Conservation (phyloP, 2,888 invertebrate species). For the Lepidonotus clava region DNA sequence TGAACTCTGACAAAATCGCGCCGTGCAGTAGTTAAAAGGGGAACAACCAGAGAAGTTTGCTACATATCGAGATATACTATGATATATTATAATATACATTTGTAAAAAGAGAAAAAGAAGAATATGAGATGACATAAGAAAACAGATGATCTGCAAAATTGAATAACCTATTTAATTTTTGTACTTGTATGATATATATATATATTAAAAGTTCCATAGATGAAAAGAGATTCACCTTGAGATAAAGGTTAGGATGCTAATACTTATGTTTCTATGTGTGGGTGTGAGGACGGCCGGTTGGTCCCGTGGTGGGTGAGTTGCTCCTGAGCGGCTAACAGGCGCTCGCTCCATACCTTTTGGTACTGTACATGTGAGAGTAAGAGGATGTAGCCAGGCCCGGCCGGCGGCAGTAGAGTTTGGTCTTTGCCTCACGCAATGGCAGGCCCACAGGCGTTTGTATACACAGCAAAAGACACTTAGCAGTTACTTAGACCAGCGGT, state of each 20-base stretch:
- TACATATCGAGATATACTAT: slow-evolving; percentile 40
- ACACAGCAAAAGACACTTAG: not conserved
- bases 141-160: slow-evolving; percentile 40
- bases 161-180: slow-evolving; percentile 51
- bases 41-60: slow-evolving; percentile 45
- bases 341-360: not conserved
- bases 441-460: not conserved
- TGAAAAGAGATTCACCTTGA: slow-evolving; percentile 29
- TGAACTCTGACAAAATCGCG: not conserved
- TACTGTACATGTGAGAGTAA: not conserved
- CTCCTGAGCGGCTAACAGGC: not conserved
- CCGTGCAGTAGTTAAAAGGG: slow-evolving; percentile 23
- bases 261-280: not conserved
- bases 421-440: not conserved
- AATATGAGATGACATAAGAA: not conserved
- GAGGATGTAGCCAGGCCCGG: not conserved
- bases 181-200: slow-evolving; percentile 35
- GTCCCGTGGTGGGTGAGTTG: not conserved
- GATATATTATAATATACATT: not conserved
- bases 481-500: not conserved
- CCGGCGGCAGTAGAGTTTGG: not conserved
- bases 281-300: not conserved
- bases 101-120: slow-evolving; percentile 6
- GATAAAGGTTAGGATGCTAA: slow-evolving; percentile 12
- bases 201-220: slow-evolving; percentile 14